A percentile compares a stretch with the other conserved stretches of the same genome.
Evolutionary conservation across 2,888 invertebrate genomes (phyloP).

Genomic region (Cheilosia vulpina): DNA sequence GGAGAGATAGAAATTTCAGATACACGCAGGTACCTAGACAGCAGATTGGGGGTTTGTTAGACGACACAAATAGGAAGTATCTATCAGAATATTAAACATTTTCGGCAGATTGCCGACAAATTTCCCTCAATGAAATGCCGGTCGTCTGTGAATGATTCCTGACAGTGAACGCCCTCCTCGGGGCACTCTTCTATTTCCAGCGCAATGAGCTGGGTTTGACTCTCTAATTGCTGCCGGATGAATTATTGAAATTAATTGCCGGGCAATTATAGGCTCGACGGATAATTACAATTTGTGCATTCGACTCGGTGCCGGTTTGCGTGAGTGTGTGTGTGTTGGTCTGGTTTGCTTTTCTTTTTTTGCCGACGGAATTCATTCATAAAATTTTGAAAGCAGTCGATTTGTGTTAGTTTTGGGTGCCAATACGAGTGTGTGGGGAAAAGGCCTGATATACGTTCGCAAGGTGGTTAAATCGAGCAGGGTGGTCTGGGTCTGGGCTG

Average conservation of each 20-base stretch:
- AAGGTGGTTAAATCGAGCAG: constrained; percentile 40
- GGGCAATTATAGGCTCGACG: constrained; percentile 69
- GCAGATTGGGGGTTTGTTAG: constrained; percentile 33
- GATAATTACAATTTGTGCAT: constrained; percentile 72
- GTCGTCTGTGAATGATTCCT: constrained; percentile 56
- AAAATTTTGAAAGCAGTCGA: constrained; percentile 35
- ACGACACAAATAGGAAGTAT: constrained; percentile 71
- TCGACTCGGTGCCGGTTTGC: constrained; percentile 41
- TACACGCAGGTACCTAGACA: constrained; percentile 34
- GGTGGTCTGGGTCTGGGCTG: constrained; percentile 43
- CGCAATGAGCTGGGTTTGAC: constrained; percentile 67
- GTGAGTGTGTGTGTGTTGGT: constrained; percentile 6
- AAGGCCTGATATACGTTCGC: neutral
- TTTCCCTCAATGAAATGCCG: constrained; percentile 55
- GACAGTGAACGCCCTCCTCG: constrained; percentile 53
- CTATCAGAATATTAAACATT: constrained; percentile 70
- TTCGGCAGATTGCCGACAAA: constrained; percentile 66
- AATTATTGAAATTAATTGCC: constrained; percentile 75
- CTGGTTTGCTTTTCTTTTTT: constrained; percentile 6
- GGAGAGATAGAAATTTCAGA: neutral
- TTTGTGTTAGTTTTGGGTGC: neutral
- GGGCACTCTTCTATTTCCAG: constrained; percentile 49
- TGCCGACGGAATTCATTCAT: constrained; percentile 64
- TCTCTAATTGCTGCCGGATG: constrained; percentile 73
- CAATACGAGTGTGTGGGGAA: too few relatives aligned